Conservation (phyloP, 2,888 invertebrate species). For the Siphlonurus alternatus region DNA sequence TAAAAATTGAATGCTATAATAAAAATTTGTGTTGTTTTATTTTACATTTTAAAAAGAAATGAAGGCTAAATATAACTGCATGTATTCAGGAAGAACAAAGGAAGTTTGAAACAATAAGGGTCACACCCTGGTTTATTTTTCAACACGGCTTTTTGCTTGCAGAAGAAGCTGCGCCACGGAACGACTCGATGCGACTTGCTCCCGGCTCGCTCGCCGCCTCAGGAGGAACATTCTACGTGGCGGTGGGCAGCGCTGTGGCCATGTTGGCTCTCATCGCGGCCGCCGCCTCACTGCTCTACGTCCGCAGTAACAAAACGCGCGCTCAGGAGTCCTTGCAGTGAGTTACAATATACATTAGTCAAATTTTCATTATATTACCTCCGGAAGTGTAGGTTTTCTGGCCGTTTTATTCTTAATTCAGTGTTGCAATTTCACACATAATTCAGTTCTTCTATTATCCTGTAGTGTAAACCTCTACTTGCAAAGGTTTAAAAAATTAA, state of each 20-base stretch:
- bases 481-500: too few relatives aligned
- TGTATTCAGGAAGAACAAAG: not conserved
- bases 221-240: constrained; percentile 56
- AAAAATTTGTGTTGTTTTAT: not conserved
- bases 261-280: constrained; percentile 47
- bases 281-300: constrained; percentile 48
- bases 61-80: too few relatives aligned
- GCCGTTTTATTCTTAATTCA: too few relatives aligned
- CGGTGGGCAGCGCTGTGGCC: constrained; percentile 65
- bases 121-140: not conserved
- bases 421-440: too few relatives aligned
- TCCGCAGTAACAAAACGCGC: constrained; percentile 39
- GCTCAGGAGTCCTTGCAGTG: constrained; percentile 51
- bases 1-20: not conserved
- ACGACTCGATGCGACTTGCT: constrained; percentile 53
- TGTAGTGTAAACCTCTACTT: too few relatives aligned
- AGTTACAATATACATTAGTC: too few relatives aligned
- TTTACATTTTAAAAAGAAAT: not conserved
- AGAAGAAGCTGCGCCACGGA: constrained; percentile 37
- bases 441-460: too few relatives aligned
- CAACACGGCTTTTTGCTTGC: not conserved
- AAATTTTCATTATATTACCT: too few relatives aligned
- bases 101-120: not conserved
- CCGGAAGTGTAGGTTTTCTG: too few relatives aligned
- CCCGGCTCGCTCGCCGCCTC: constrained; percentile 46